Percentiles rank a stretch among this genome's conserved stretches.
Evolutionary conservation across 1,140 invertebrate species (phyloP).

Genomic region (Bradynema listronoti): DNA sequence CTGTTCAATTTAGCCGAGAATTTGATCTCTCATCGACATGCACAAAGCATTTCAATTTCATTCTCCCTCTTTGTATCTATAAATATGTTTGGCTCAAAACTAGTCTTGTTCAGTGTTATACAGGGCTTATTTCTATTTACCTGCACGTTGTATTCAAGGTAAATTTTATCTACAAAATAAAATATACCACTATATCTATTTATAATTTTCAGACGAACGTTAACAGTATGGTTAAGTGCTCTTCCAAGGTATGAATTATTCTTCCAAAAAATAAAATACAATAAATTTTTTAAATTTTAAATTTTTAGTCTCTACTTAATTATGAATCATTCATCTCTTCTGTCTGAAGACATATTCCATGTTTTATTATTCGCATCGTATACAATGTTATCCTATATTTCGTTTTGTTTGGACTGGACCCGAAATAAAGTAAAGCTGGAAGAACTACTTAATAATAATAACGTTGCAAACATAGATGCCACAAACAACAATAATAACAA

Average conservation of each 20-base stretch:
- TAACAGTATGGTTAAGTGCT: conserved; percentile 48
- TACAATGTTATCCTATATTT: conserved; percentile 50
- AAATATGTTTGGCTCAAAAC: conserved; percentile 43
- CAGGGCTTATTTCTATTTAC: conserved; percentile 51
- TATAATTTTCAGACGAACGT: conserved; percentile 34
- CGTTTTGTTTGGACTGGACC: conserved; percentile 48
- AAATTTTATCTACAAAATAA: not conserved
- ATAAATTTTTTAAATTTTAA: no score
- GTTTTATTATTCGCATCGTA: conserved; percentile 57
- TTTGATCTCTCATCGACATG: conserved; percentile 30
- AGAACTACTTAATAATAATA: not conserved
- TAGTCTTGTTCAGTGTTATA: conserved; percentile 37
- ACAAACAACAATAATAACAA: not conserved
- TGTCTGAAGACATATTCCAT: conserved; percentile 47
- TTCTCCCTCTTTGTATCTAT: no score
- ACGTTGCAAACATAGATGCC: no score
- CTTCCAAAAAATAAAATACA: no score
- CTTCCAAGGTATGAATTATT: no score
- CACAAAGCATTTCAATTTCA: no score
- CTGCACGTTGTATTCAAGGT: conserved; percentile 37
- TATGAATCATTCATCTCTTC: conserved; percentile 44
- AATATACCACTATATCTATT: not conserved
- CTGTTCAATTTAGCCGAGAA: conserved; percentile 46
- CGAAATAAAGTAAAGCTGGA: conserved; percentile 11
- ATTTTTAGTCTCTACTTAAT: conserved; percentile 49